Percentiles rank a stretch among this genome's conserved stretches.
Conservation (phyloP, 2,113 vertebrate species). For the Poicephalus gulielmi region DNA sequence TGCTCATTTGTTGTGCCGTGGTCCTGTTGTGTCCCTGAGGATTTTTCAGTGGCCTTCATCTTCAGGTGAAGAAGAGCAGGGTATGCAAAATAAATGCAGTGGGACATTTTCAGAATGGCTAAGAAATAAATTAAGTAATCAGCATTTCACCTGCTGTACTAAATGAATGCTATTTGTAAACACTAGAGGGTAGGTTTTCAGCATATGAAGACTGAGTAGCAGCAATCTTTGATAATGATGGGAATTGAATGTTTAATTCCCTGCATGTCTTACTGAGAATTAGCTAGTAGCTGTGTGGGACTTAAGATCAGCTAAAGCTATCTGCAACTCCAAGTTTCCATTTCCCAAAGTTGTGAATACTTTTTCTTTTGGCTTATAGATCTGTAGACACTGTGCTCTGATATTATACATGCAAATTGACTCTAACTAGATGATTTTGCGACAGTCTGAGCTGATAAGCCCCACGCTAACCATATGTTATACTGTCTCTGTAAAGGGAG, state of each 20-base stretch:
- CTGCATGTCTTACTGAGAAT: constrained; percentile 1
- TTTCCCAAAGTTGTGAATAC: constrained; percentile 9
- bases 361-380: constrained; percentile 21
- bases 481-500: background rate
- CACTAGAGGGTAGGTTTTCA: constrained; percentile 22
- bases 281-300: background rate
- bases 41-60: constrained; percentile 8
- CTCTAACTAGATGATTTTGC: constrained; percentile 33
- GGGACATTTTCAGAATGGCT: background rate
- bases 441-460: constrained; percentile 51
- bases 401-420: constrained; percentile 47
- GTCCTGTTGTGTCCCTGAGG: background rate
- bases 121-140: constrained; percentile 54
- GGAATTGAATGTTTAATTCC: constrained; percentile 46
- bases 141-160: constrained; percentile 23
- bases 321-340: background rate
- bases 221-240: constrained; percentile 28
- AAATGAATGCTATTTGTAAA: constrained; percentile 23
- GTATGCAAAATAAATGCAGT: constrained; percentile 18
- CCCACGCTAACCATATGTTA: constrained; percentile 51
- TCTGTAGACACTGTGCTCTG: background rate
- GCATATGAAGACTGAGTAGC: background rate
- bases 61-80: background rate
- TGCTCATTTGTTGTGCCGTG: background rate
- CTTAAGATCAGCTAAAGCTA: constrained; percentile 23